Base-by-base conservation (phyloP, 2,888 invertebrate species). In the Lepidochitona cinerea region DNA sequence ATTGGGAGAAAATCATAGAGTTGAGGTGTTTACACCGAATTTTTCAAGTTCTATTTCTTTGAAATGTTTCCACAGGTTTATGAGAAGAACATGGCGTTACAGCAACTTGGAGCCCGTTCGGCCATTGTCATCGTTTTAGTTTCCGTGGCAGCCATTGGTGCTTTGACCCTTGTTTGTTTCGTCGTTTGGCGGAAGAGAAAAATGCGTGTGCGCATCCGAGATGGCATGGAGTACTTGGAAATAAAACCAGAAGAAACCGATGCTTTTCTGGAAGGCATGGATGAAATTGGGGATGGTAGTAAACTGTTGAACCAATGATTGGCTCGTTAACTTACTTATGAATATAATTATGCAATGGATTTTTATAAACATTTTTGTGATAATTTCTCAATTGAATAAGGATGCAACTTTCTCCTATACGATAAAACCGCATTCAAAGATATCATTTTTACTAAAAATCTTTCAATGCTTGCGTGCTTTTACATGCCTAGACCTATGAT, bases 231-330 rank as follows among this genome's bases (percentile, higher is more conserved):
- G 32, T 59, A 59, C 26, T 14, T 59, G 26, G 59, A 59, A 32
- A 59, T 59, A 18, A 59, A 59, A 26, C 59, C 59, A 32, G 59
- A 59, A 59, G 59, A 59, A 26, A 59, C 59, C 4, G 59, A 59
- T 4, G 59, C 59, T 4, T 59, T 59, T 26, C 32, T 59, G 9
- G 59, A 59, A 59, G 23, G 26, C 29, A 14, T 29, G 4, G 32
- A 29, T 23, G 59, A 59, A 26, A 59, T 59, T 9, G 59, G 59
- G 1, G 59, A 59, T 26, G 26, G 12, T 23, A 59, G 29, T 14
- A 59, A 59, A 26, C 59, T 59, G 4, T 14, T 59, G 3, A n/a
- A n/a, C n/a, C n/a, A n/a, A n/a, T n/a, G n/a, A n/a, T n/a, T n/a
- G n/a, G n/a, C n/a, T n/a, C n/a, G n/a, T n/a, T n/a, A n/a, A n/a